Percentiles rank a stretch among this genome's conserved stretches.
Conservation (phyloP, 2,797 vertebrate genomes). For the Dryobates pubescens region DNA sequence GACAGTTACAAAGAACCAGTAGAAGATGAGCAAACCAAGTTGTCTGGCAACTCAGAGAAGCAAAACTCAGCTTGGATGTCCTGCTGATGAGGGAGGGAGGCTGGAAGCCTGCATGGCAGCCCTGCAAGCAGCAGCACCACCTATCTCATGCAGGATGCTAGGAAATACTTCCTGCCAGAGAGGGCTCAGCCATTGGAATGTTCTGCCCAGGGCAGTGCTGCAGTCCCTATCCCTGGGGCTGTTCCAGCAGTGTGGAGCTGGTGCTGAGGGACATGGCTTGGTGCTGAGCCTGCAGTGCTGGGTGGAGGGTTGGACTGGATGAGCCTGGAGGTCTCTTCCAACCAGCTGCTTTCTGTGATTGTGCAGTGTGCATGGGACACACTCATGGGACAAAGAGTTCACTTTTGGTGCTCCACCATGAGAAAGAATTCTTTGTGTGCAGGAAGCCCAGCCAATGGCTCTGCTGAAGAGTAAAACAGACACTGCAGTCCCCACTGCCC, state of each 20-base stretch:
- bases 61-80: background rate
- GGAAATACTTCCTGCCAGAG: too few relatives aligned
- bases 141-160: background rate
- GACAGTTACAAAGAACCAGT: accelerated
- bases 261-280: too few relatives aligned
- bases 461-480: background rate
- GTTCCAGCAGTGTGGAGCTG: too few relatives aligned
- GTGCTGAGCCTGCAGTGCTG: too few relatives aligned
- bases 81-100: background rate
- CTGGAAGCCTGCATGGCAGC: background rate
- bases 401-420: accelerated
- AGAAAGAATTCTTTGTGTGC: background rate
- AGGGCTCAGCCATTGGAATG: too few relatives aligned
- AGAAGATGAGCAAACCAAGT: accelerated
- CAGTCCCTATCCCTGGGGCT: too few relatives aligned
- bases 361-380: accelerated
- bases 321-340: too few relatives aligned
- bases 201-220: too few relatives aligned
- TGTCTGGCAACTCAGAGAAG: background rate
- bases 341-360: too few relatives aligned
- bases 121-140: background rate
- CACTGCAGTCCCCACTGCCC: background rate
- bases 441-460: background rate
- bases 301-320: too few relatives aligned
- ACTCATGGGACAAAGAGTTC: accelerated